Percentiles rank a stretch among this genome's conserved stretches.
Conservation (phyloP, 1,140 invertebrate genomes). For the Lethrus apterus region DNA sequence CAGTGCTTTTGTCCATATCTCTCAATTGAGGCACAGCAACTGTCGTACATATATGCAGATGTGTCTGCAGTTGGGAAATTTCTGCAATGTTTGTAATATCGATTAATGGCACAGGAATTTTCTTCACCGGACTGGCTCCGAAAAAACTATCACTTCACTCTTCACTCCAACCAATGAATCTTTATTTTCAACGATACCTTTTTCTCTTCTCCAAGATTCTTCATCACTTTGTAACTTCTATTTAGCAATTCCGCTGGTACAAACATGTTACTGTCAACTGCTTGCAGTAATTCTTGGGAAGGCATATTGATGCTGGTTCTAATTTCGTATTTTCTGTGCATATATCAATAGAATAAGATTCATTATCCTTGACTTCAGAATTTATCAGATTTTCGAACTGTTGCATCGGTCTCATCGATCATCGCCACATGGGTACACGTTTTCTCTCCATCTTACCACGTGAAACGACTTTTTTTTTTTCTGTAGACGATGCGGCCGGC, state of each 20-base stretch:
- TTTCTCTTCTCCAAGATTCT: constrained; percentile 6
- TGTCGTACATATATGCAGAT: too few relatives aligned
- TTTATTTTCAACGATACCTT: neutral
- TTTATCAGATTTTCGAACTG: too few relatives aligned
- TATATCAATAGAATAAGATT: neutral
- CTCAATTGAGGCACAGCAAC: too few relatives aligned
- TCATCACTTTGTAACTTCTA: constrained; percentile 2
- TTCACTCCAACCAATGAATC: constrained; percentile 5
- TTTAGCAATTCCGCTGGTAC: constrained; percentile 9
- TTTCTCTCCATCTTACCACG: too few relatives aligned
- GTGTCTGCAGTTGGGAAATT: too few relatives aligned
- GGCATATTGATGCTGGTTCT: constrained; percentile 2
- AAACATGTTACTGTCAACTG: constrained; percentile 9
- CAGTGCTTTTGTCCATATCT: too few relatives aligned
- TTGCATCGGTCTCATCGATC: too few relatives aligned
- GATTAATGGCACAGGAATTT: constrained; percentile 5
- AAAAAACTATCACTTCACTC: constrained; percentile 1
- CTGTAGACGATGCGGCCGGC: too few relatives aligned
- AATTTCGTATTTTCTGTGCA: constrained; percentile 1
- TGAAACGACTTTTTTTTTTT: too few relatives aligned
- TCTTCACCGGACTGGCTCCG: constrained; percentile 2
- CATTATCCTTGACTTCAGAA: neutral
- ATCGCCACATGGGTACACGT: too few relatives aligned
- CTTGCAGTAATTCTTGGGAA: neutral
- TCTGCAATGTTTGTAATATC: constrained; percentile 6